Evolutionary conservation across 2,113 vertebrate species (phyloP), one percentile per base, ranked within the genome.

Genomic region (Cynoglossus semilaevis): DNA sequence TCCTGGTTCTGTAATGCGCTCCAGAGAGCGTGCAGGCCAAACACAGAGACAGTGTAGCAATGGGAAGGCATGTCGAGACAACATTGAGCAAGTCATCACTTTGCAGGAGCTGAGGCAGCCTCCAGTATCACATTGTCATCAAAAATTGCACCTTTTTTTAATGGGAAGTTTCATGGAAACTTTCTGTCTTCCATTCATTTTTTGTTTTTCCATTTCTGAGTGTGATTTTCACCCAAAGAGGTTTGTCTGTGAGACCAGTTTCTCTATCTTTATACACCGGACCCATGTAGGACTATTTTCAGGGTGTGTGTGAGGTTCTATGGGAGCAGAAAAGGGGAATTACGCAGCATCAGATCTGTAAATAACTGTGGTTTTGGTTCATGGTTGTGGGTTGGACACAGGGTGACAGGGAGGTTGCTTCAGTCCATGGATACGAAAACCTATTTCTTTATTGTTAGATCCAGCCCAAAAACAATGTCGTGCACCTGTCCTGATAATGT

Each of bases 11-110:
- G 62, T 78, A 78, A 79, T 80, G 60, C 15, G 19, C 71, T 84
- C 77, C 78, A 77, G 80, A 64, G 51, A 68, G 49, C 7, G 53
- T 3, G 52, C 48, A 50, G 46, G 62, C 67, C 67, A 58, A 77
- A 68, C 55, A 48, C 42, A 74, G 66, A 81, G 67, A 73, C 67
- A 57, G 69, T 48, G 74, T 53, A 65, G 72, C 68, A 59, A 86
- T 66, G 53, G 77, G 77, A 81, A 82, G 80, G 73, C 88, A 73
- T 77, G 86, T 87, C 66, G 36, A 77, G 83, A 81, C 88, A 81
- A 67, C 54, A n/a, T 60, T 11, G 46, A 62, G 70, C 70, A 67
- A 40, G 63, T 80, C 74, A 58, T 63, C 48, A 0, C 35, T 17
- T 67, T 60, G 72, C 63, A 76, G 71, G 70, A 79, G 74, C 3